Evolutionary conservation across 2,113 vertebrate genomes (phyloP).

Genomic region (Phoxinus phoxinus): DNA sequence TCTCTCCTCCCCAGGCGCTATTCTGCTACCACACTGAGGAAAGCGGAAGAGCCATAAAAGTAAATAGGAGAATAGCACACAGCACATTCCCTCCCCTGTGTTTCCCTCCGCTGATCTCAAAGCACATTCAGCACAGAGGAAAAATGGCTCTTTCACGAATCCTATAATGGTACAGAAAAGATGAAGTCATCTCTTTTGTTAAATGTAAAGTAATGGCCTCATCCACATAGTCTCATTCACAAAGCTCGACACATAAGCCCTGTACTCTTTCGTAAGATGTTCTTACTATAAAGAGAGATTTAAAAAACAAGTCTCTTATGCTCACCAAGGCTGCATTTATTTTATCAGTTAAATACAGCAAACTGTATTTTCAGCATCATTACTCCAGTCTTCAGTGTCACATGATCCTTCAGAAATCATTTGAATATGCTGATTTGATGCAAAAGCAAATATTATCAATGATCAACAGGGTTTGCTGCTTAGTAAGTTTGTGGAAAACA

Average conservation of each 20-base stretch:
- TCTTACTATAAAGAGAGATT: not conserved
- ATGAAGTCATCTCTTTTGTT: slow-evolving; percentile 46
- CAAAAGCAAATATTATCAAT: too few species aligned
- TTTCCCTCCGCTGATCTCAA: slow-evolving; percentile 24
- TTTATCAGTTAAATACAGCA: not conserved
- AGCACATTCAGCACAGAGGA: slow-evolving; percentile 36
- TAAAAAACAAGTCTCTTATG: not conserved
- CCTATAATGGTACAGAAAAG: slow-evolving; percentile 30
- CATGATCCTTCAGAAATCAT: not conserved
- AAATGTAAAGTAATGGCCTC: slow-evolving; percentile 6
- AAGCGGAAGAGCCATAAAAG: slow-evolving; percentile 48
- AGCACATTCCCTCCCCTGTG: slow-evolving; percentile 25
- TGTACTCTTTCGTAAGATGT: not conserved
- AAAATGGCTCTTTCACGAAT: slow-evolving; percentile 44
- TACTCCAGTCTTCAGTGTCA: not conserved
- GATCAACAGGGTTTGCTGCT: too few species aligned
- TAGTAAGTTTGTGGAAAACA: too few species aligned
- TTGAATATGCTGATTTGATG: not conserved
- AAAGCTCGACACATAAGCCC: slow-evolving; percentile 1
- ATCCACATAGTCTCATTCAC: slow-evolving; percentile 3
- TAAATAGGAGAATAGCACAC: slow-evolving; percentile 45
- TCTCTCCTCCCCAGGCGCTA: slow-evolving; percentile 21
- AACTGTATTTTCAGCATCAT: not conserved
- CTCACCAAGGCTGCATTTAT: not conserved
- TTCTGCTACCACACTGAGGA: slow-evolving; percentile 42